Evolutionary conservation across 2,797 vertebrate genomes (phyloP).

Genomic region (Sciurus vulgaris): DNA sequence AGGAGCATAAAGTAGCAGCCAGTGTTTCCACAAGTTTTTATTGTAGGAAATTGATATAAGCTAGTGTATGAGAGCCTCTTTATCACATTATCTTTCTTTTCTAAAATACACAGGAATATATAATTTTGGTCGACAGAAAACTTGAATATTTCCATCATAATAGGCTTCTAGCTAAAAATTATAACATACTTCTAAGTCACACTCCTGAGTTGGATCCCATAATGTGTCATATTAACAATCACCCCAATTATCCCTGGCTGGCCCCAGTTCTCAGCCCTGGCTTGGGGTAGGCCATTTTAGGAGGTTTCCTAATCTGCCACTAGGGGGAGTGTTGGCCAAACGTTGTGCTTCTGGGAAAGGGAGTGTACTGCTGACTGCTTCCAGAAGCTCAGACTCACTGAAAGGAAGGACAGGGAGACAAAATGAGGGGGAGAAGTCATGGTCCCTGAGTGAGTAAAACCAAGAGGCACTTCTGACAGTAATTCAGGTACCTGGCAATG

Average conservation of each 20-base stretch:
- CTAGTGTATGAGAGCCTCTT: not conserved
- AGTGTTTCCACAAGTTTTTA: not conserved
- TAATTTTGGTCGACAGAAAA: not conserved
- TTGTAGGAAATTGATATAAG: not conserved
- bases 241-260: not conserved
- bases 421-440: not conserved
- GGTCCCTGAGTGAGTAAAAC: not conserved
- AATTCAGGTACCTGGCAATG: not conserved
- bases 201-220: not conserved
- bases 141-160: not conserved
- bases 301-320: slow-evolving; percentile 57
- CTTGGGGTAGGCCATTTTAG: not conserved
- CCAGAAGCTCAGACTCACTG: not conserved
- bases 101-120: not conserved
- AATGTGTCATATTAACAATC: not conserved
- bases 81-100: not conserved
- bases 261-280: not conserved
- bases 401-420: not conserved
- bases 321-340: slow-evolving; percentile 74
- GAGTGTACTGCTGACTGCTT: not conserved
- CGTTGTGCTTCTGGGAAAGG: slow-evolving; percentile 3
- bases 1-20: not conserved
- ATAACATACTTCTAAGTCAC: not conserved
- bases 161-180: not conserved
- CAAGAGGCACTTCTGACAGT: not conserved